These are phyloP conservation scores for Crematogaster levior DNA, from an alignment of 2,888 invertebrate genomes.

Conservation along the genomic window DNA sequence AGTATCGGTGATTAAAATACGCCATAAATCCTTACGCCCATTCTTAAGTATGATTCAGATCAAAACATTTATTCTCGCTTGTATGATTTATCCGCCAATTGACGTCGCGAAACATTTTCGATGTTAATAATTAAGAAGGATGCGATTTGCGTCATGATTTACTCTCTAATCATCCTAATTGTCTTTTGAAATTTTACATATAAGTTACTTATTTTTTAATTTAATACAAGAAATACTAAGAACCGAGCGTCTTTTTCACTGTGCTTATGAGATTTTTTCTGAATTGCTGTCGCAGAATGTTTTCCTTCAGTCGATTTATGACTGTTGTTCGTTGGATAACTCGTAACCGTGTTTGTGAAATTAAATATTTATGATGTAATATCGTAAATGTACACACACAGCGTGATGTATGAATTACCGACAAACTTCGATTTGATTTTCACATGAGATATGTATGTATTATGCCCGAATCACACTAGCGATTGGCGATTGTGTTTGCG, in stretches of 20 bases:
- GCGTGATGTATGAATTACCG: conserved; percentile 37
- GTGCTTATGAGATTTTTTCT: neutral
- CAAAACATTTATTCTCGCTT: conserved; percentile 16
- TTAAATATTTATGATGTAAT: conserved; percentile 63
- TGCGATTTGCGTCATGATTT: neutral
- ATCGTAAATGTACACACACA: conserved; percentile 21
- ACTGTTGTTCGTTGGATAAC: conserved; percentile 20
- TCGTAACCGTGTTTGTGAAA: conserved; percentile 20
- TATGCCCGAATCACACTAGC: too few species aligned
- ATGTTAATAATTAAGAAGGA: neutral
- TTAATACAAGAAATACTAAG: neutral
- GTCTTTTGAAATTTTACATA: neutral
- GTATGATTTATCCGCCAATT: conserved; percentile 3
- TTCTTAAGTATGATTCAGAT: neutral
- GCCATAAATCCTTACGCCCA: conserved; percentile 11
- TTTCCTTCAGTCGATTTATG: neutral
- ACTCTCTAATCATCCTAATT: neutral
- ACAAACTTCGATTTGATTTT: conserved; percentile 41
- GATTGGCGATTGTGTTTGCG: too few species aligned
- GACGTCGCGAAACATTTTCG: neutral
- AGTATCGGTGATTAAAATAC: conserved; percentile 2
- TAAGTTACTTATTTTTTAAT: neutral
- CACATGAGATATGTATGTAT: conserved; percentile 23
- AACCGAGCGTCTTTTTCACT: neutral
- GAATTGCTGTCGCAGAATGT: neutral